Evolutionary conservation across 2,797 vertebrate genomes (phyloP).

Genomic region (Sebastes iracundus): DNA sequence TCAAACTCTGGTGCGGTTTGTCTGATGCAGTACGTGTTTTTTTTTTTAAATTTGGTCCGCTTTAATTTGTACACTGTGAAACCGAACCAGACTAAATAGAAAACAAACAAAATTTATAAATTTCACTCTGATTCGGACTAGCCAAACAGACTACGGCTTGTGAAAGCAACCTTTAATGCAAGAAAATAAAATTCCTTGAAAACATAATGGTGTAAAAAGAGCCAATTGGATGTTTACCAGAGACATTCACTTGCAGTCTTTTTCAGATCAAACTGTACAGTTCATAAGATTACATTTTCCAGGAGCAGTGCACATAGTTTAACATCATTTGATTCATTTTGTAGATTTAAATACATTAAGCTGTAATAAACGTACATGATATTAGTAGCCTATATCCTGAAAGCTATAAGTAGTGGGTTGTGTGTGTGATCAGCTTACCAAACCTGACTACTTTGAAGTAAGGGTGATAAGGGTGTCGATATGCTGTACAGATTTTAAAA

Average conservation of each 20-base stretch:
- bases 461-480: too few species aligned
- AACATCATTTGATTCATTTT: not conserved
- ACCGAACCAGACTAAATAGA: not conserved
- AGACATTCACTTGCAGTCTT: not conserved
- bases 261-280: not conserved
- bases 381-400: not conserved
- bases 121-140: too few species aligned
- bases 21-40: too few species aligned
- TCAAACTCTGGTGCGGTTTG: too few species aligned
- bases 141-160: too few species aligned
- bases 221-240: not conserved
- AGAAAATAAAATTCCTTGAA: not conserved
- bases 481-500: not conserved
- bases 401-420: conserved; percentile 1
- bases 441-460: conserved; percentile 7
- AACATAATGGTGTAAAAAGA: not conserved
- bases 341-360: not conserved
- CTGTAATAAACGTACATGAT: not conserved
- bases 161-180: not conserved
- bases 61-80: too few species aligned
- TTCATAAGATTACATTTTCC: not conserved
- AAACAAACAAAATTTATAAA: too few species aligned
- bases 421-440: conserved; percentile 31
- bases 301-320: not conserved
- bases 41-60: too few species aligned